These are phyloP conservation scores for Sebastes diploproa DNA, from an alignment of 2,797 vertebrate species.

Conservation along the genomic window DNA sequence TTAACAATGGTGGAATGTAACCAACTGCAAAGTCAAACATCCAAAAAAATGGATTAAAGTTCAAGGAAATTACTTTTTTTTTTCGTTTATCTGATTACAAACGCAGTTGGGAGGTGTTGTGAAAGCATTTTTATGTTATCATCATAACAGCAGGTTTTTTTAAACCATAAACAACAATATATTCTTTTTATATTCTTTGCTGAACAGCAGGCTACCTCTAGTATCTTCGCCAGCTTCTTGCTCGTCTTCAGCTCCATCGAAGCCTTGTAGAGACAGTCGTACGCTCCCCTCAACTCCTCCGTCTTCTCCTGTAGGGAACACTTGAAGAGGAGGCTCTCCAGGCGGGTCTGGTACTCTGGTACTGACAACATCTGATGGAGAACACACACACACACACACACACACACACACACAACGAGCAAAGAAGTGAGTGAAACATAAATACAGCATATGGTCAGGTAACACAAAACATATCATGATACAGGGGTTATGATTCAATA, in stretches of 20 bases:
- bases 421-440: neutral
- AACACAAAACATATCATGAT: too few species aligned
- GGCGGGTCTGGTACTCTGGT: constrained; percentile 92
- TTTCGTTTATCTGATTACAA: too few species aligned
- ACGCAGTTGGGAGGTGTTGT: too few species aligned
- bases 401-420: neutral
- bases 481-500: too few species aligned
- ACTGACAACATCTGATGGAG: constrained; percentile 90
- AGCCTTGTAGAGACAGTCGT: constrained; percentile 91
- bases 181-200: neutral
- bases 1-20: neutral
- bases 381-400: neutral
- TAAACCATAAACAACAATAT: neutral
- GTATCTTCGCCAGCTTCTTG: constrained; percentile 96
- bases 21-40: neutral
- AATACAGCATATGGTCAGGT: neutral
- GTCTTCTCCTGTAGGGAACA: constrained; percentile 94
- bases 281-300: constrained; percentile 92
- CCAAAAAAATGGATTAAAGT: neutral
- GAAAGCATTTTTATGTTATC: neutral
- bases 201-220: constrained; percentile 85
- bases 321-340: constrained; percentile 94
- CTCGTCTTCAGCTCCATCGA: constrained; percentile 93
- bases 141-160: neutral
- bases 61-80: neutral